Evolutionary conservation across 2,113 vertebrate genomes (phyloP).

Genomic region (Climacteris rufus): DNA sequence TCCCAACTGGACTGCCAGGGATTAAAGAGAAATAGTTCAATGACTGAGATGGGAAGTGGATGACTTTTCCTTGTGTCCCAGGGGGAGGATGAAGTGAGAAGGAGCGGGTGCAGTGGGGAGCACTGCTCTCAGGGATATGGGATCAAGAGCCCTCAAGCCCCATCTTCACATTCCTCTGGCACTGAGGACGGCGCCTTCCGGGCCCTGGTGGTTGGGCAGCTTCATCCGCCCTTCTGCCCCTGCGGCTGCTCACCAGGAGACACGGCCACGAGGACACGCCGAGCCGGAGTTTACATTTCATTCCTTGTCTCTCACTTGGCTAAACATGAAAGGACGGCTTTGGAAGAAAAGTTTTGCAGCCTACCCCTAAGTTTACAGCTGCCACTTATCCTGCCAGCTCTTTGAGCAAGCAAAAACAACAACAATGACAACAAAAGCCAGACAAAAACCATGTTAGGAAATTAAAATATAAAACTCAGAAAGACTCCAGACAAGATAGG

Average conservation of each 20-base stretch:
- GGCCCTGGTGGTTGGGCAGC: not conserved
- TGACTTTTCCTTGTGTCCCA: not conserved
- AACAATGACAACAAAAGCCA: not conserved
- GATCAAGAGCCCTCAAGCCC: not conserved
- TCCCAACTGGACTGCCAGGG: constrained; percentile 7
- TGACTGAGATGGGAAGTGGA: not conserved
- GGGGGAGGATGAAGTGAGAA: not conserved
- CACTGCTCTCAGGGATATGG: not conserved
- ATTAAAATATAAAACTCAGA: not conserved
- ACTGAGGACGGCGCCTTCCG: not conserved
- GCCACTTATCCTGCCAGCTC: constrained; percentile 46
- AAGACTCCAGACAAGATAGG: not conserved
- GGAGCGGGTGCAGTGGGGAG: not conserved
- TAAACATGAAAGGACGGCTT: constrained; percentile 71
- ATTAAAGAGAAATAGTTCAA: constrained; percentile 10
- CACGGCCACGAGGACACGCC: not conserved
- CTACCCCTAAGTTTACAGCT: constrained; percentile 56
- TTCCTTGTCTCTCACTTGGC: constrained; percentile 69
- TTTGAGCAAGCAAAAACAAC: not conserved
- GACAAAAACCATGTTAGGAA: not conserved
- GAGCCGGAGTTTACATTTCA: constrained; percentile 61
- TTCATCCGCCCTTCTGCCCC: not conserved
- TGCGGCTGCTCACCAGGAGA: not conserved
- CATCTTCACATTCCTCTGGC: not conserved
- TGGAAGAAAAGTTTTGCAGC: constrained; percentile 39